A percentile compares a stretch with the other conserved stretches of the same genome.
Conservation (phyloP, 37 sponge, comb jelly and placozoan genomes). For the Cladorhizidae sp. region DNA sequence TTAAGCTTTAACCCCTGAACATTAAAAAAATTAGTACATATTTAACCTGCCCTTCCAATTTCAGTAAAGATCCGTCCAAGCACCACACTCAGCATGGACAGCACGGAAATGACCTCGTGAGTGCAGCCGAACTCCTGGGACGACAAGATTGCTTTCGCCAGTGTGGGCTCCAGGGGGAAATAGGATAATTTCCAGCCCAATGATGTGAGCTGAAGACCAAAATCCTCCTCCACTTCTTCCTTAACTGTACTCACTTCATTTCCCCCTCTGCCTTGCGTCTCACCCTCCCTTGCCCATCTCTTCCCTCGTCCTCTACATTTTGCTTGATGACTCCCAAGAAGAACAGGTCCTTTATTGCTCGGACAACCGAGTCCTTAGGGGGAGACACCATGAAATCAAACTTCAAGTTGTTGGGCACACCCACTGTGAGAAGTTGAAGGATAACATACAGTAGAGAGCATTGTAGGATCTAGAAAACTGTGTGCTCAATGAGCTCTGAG, state of each 20-base stretch:
- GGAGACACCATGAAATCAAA: conserved; percentile 96
- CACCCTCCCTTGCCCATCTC: not conserved
- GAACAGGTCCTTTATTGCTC: conserved; percentile 79
- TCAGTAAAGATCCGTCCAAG: too few species aligned
- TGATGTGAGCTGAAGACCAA: conserved; percentile 57
- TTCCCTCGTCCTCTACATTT: not conserved
- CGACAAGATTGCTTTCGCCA: conserved; percentile 64
- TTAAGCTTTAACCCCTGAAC: too few species aligned
- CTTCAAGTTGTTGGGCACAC: conserved; percentile 68
- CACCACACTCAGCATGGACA: conserved; percentile 89
- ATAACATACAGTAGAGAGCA: conserved; percentile 80
- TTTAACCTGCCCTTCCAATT: too few species aligned
- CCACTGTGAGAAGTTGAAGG: conserved; percentile 85
- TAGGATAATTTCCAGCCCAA: conserved; percentile 75
- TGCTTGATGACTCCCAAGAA: conserved; percentile 74
- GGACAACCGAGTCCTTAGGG: conserved; percentile 58
- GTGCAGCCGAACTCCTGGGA: conserved; percentile 46
- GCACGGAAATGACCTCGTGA: conserved; percentile 79
- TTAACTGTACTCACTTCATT: too few species aligned
- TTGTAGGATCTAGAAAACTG: conserved; percentile 89
- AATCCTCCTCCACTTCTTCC: conserved; percentile 4
- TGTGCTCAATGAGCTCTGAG: conserved; percentile 52
- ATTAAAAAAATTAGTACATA: too few species aligned
- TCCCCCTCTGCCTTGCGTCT: not conserved
- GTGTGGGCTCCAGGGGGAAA: conserved; percentile 87